A percentile compares a stretch with the other conserved stretches of the same genome.
phyloP scores from a whole-genome alignment of 2,113 vertebrate species.

The Muntiacus muntjak region DNA sequence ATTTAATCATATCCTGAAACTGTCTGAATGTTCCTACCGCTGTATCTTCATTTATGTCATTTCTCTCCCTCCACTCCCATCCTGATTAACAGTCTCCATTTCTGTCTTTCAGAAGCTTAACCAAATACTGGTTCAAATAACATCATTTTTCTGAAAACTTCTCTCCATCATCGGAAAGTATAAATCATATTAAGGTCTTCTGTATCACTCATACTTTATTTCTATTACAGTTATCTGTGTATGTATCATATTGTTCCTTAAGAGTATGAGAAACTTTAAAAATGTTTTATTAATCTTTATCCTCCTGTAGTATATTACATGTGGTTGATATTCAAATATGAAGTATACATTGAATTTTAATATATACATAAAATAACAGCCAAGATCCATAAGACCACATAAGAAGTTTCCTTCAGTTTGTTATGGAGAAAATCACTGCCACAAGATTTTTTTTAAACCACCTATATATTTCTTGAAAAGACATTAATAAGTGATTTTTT shows the following conservation, averaged over 20 bases:
- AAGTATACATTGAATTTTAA: not conserved
- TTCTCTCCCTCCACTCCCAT: not conserved
- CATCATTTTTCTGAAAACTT: constrained; percentile 7
- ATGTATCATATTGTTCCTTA: not conserved
- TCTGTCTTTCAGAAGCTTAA: not conserved
- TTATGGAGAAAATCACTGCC: not conserved
- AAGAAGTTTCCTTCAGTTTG: not conserved
- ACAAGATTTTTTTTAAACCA: not conserved
- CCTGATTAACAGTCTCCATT: not conserved
- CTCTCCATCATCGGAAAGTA: not conserved
- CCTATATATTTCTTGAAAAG: not conserved
- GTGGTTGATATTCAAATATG: not conserved
- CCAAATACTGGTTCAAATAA: not conserved
- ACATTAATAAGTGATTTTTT: not conserved
- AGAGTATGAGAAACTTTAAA: constrained; percentile 11
- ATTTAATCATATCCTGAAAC: not conserved
- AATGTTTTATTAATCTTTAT: not conserved
- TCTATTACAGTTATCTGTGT: not conserved
- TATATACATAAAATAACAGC: not conserved
- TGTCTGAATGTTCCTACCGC: not conserved
- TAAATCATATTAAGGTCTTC: not conserved
- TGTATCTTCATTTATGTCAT: not conserved
- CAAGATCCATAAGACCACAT: not conserved
- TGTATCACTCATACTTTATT: not conserved
- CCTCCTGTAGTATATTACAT: not conserved